Conservation (phyloP, 2,797 vertebrate genomes). For the Rhodeus uyekii region DNA sequence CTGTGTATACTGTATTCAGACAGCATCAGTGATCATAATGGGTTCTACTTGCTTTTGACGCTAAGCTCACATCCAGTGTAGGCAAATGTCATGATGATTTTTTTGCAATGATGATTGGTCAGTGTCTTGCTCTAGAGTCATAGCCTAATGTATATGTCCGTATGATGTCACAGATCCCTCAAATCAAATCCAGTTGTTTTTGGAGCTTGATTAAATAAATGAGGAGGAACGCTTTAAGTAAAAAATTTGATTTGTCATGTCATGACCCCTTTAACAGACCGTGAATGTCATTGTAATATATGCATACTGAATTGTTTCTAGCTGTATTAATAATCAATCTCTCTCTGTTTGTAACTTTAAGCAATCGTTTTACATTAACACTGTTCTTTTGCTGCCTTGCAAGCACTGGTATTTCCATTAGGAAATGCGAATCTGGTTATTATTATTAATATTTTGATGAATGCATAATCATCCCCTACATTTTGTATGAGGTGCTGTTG, state of each 20-base stretch:
- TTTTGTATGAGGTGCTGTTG: conserved; percentile 42
- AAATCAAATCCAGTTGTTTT: not conserved
- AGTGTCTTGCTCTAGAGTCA: too few relatives aligned
- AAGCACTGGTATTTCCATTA: conserved; percentile 34
- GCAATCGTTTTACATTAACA: not conserved
- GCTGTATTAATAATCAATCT: not conserved
- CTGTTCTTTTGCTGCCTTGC: conserved; percentile 33
- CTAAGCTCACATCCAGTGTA: not conserved
- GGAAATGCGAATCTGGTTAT: conserved; percentile 21
- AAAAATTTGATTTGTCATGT: not conserved
- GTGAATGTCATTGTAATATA: not conserved
- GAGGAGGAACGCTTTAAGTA: not conserved
- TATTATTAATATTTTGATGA: not conserved
- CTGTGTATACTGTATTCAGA: too few relatives aligned
- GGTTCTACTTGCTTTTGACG: not conserved
- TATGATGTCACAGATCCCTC: not conserved
- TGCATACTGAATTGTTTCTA: not conserved
- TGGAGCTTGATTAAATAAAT: not conserved
- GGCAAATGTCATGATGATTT: too few relatives aligned
- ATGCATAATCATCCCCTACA: conserved; percentile 44
- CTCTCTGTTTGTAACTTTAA: not conserved
- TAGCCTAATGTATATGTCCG: too few relatives aligned
- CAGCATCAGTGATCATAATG: too few relatives aligned
- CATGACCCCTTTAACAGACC: not conserved
- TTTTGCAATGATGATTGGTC: too few relatives aligned